phyloP scores from a whole-genome alignment of 1,140 invertebrate species.

The Heterodera carotae region DNA sequence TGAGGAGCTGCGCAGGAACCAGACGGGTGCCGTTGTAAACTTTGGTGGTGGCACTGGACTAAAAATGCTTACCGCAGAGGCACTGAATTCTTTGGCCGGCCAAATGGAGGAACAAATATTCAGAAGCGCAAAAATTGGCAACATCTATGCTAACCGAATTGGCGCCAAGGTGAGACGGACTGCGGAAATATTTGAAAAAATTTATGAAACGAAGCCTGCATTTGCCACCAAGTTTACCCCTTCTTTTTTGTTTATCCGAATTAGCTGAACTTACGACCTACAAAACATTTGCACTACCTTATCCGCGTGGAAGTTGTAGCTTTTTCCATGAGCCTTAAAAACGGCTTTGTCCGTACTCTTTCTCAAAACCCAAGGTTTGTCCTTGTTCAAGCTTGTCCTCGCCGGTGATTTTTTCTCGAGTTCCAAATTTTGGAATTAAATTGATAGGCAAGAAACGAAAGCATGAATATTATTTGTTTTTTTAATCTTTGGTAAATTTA shows the following conservation, averaged over 20 bases:
- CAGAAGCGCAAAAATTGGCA: neutral
- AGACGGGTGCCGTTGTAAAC: neutral
- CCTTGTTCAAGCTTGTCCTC: too few species aligned
- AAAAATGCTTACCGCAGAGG: neutral
- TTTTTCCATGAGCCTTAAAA: too few species aligned
- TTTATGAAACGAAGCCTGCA: too few species aligned
- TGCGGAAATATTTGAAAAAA: neutral
- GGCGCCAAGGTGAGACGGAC: neutral
- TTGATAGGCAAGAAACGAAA: too few species aligned
- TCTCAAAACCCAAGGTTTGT: too few species aligned
- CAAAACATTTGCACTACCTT: too few species aligned
- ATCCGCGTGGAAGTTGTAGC: too few species aligned
- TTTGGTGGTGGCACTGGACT: neutral
- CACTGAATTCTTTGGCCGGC: neutral
- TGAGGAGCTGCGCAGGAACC: neutral
- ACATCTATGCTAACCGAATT: neutral
- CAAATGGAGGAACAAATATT: slow-evolving; percentile 8
- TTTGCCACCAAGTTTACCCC: too few species aligned
- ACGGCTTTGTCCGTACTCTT: too few species aligned
- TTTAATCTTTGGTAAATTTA: neutral
- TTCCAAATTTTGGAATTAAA: neutral
- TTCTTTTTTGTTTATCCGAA: too few species aligned
- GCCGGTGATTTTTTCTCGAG: too few species aligned
- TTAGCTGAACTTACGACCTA: too few species aligned
- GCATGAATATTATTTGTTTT: neutral